Evolutionary conservation across 2,888 invertebrate species (phyloP).

Genomic region (Pandemis heparana): DNA sequence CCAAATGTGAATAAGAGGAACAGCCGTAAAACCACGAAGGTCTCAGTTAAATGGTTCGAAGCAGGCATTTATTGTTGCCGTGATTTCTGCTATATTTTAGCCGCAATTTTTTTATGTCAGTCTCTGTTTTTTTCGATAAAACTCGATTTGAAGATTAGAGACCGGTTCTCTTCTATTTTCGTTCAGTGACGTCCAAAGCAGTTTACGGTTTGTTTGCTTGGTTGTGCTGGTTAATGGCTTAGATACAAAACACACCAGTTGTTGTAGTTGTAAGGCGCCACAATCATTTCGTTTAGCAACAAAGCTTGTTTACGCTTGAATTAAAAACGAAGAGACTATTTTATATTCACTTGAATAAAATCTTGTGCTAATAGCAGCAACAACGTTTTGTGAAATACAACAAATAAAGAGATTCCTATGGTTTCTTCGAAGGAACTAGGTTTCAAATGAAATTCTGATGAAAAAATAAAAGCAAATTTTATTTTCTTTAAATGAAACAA

Average conservation of each 20-base stretch:
- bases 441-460: no score
- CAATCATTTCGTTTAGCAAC: background rate
- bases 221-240: constrained; percentile 11
- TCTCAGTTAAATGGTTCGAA: constrained; percentile 24
- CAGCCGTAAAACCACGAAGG: constrained; percentile 1
- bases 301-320: background rate
- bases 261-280: constrained; percentile 1
- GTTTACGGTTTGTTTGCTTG: constrained; percentile 15
- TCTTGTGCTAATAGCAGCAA: background rate
- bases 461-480: background rate
- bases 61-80: constrained; percentile 19
- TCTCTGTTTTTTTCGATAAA: constrained; percentile 40
- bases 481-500: background rate
- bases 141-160: constrained; percentile 8
- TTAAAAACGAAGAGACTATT: background rate
- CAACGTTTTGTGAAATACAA: background rate
- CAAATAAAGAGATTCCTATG: background rate
- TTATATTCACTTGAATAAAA: background rate
- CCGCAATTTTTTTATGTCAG: background rate
- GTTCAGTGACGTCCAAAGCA: constrained; percentile 3
- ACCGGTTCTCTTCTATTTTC: constrained; percentile 17
- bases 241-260: constrained; percentile 6
- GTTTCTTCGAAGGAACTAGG: background rate
- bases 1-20: constrained; percentile 10
- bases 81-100: constrained; percentile 26